Evolutionary conservation across 2,888 invertebrate species (phyloP).

Genomic region (Eristalis tenax): DNA sequence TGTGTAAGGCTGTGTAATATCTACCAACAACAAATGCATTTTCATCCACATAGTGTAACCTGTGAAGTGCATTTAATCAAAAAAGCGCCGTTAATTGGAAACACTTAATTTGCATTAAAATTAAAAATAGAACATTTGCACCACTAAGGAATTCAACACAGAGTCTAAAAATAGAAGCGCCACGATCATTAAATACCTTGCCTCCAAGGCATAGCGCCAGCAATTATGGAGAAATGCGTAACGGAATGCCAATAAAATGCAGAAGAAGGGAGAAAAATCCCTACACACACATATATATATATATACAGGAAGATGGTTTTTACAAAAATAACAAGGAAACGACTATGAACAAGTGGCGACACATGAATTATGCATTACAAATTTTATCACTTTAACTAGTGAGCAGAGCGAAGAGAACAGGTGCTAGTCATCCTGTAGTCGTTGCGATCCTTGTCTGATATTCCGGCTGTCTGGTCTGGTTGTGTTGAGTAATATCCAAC

Average conservation of each 20-base stretch:
- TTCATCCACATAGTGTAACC: conserved; percentile 6
- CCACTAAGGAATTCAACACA: conserved; percentile 46
- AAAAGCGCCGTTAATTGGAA: conserved; percentile 71
- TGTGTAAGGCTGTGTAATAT: conserved; percentile 31
- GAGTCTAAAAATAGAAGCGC: conserved; percentile 58
- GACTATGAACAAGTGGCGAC: conserved; percentile 19
- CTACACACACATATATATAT: background rate
- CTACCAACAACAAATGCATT: conserved; percentile 21
- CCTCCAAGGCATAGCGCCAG: conserved; percentile 62
- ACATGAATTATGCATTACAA: conserved; percentile 59
- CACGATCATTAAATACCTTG: conserved; percentile 50
- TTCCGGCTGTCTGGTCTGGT: conserved; percentile 28
- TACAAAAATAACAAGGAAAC: conserved; percentile 54
- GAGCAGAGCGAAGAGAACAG: conserved; percentile 14
- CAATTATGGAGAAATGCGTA: conserved; percentile 67
- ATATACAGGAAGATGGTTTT: background rate
- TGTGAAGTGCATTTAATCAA: conserved; percentile 40
- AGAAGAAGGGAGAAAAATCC: conserved; percentile 52
- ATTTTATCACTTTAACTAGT: conserved; percentile 42
- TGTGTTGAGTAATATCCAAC: conserved; percentile 45
- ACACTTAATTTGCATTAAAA: conserved; percentile 69
- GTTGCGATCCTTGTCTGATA: conserved; percentile 37
- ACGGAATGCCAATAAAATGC: conserved; percentile 53
- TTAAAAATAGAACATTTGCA: conserved; percentile 66
- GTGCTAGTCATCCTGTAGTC: conserved; percentile 31